phyloP scores from a whole-genome alignment of 2,797 vertebrate genomes.

The Rhinella marina region DNA sequence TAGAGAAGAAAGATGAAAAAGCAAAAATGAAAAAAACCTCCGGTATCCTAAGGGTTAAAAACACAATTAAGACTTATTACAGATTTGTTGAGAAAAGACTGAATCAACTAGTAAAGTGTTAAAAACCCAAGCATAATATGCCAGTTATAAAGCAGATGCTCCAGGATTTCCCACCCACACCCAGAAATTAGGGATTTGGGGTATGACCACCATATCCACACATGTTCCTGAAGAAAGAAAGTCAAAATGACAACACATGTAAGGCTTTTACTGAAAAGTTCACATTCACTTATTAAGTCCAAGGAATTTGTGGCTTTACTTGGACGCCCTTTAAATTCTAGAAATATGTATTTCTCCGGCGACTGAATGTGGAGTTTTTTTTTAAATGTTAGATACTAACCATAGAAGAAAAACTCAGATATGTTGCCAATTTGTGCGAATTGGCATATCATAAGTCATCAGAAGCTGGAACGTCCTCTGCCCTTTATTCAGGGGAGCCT shows the following conservation, averaged over 20 bases:
- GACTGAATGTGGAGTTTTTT: constrained; percentile 8
- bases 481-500: constrained; percentile 19
- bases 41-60: too few species aligned
- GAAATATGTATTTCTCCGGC: constrained; percentile 32
- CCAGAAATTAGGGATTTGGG: constrained; percentile 24
- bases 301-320: constrained; percentile 48
- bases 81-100: too few species aligned
- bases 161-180: constrained; percentile 23
- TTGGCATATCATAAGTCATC: constrained; percentile 30
- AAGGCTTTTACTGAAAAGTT: constrained; percentile 34
- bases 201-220: background rate
- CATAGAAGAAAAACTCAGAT: constrained; percentile 33
- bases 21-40: too few species aligned
- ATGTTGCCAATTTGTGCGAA: constrained; percentile 34
- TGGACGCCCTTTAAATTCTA: constrained; percentile 16
- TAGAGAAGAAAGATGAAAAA: too few species aligned
- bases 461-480: background rate
- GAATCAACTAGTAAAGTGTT: background rate
- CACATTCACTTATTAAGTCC: constrained; percentile 21
- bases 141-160: background rate
- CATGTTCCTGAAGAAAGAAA: constrained; percentile 22
- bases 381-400: constrained; percentile 34
- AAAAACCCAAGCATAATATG: background rate
- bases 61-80: too few species aligned
- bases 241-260: constrained; percentile 22